Evolutionary conservation across 2,113 vertebrate genomes (phyloP).

Genomic region (Haplotaxodon microlepis): DNA sequence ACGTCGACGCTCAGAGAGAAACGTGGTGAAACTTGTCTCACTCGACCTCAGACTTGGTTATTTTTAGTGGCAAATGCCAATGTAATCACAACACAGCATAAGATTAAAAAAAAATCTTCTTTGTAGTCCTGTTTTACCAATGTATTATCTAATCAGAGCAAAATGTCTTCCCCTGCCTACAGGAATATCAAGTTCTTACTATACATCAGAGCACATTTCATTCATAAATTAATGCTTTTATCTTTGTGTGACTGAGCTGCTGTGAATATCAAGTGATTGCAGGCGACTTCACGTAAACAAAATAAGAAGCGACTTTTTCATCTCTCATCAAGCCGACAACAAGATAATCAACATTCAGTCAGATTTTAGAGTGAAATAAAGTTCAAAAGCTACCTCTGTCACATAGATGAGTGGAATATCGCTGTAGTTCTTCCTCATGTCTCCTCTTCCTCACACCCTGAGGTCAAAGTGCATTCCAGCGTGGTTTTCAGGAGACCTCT

Average conservation of each 20-base stretch:
- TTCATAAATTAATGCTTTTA: not conserved
- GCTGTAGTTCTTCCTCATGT: conserved; percentile 64
- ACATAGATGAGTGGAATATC: conserved; percentile 60
- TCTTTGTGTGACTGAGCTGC: not conserved
- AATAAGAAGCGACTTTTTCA: not conserved
- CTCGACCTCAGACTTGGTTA: not conserved
- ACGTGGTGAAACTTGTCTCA: conserved; percentile 37
- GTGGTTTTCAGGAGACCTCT: not conserved
- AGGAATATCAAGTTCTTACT: not conserved
- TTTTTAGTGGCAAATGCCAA: not conserved
- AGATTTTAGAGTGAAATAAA: not conserved
- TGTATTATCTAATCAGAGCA: not conserved
- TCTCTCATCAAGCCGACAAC: not conserved
- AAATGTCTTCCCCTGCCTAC: not conserved
- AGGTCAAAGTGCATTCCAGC: conserved; percentile 44
- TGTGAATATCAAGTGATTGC: not conserved
- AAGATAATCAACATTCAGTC: not conserved
- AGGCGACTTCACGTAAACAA: not conserved
- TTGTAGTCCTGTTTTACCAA: not conserved
- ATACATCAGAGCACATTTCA: not conserved
- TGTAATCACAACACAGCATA: not conserved
- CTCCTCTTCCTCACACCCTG: conserved; percentile 39
- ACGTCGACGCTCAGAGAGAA: not conserved
- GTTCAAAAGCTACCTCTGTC: conserved; percentile 53
- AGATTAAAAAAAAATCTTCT: not conserved